Percentiles rank a stretch among this genome's conserved stretches.
These are phyloP conservation scores for Pangasianodon hypophthalmus DNA, from an alignment of 2,113 vertebrate species.

Conservation along the genomic window DNA sequence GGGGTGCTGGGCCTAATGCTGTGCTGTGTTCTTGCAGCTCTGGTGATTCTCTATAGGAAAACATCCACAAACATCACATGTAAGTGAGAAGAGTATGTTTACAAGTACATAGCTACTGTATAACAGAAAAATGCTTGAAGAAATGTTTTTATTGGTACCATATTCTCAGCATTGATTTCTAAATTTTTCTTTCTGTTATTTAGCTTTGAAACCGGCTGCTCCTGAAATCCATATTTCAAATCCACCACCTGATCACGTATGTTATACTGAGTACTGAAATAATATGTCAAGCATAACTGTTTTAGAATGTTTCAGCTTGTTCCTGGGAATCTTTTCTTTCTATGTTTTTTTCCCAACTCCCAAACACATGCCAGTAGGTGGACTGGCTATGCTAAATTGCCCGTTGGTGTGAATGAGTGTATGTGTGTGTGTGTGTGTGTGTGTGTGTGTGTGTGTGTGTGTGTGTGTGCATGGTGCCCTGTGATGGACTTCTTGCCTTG, in stretches of 20 bases:
- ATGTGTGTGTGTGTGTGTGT: too few species aligned
- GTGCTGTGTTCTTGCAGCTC: conserved; percentile 13
- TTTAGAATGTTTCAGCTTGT: not conserved
- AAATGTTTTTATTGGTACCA: not conserved
- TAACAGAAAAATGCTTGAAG: not conserved
- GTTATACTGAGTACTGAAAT: not conserved
- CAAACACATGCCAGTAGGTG: too few species aligned
- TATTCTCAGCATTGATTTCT: not conserved
- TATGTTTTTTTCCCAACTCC: too few species aligned
- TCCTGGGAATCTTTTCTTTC: not conserved
- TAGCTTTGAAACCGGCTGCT: conserved; percentile 29
- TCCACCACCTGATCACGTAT: conserved; percentile 23
- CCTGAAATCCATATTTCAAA: not conserved
- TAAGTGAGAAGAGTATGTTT: not conserved
- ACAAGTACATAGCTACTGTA: not conserved
- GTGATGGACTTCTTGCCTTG: too few species aligned
- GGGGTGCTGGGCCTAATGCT: conserved; percentile 6
- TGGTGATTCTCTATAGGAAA: conserved; percentile 33
- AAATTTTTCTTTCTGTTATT: not conserved
- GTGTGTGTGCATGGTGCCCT: too few species aligned
- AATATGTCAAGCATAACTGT: not conserved
- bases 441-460: too few species aligned
- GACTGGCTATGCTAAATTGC: too few species aligned
- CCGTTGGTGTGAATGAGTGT: too few species aligned
- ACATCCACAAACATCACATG: not conserved